These are phyloP conservation scores for Apocrypta bakeri DNA, from an alignment of 1,140 invertebrate species.

Conservation along the genomic window DNA sequence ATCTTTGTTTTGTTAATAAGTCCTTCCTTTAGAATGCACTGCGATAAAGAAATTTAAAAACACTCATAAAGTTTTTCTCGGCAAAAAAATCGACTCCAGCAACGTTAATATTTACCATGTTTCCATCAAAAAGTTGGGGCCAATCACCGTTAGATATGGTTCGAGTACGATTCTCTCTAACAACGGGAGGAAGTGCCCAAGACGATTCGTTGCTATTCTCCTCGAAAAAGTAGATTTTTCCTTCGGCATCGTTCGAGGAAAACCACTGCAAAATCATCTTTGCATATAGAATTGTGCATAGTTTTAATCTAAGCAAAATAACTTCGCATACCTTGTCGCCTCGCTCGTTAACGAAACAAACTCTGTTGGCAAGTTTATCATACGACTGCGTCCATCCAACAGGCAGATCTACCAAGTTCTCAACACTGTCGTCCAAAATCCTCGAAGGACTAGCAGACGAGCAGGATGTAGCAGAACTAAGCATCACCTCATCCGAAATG, in stretches of 20 bases:
- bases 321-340: conserved; percentile 61
- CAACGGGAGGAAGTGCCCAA: conserved; percentile 76
- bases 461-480: conserved; percentile 55
- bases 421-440: conserved; percentile 49
- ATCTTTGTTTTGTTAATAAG: conserved; percentile 81
- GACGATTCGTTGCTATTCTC: conserved; percentile 78
- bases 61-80: neutral
- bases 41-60: conserved; percentile 2
- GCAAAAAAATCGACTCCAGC: neutral
- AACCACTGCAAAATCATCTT: conserved; percentile 76
- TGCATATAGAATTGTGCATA: neutral
- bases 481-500: conserved; percentile 59
- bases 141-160: conserved; percentile 61
- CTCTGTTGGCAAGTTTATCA: conserved; percentile 60
- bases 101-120: conserved; percentile 65
- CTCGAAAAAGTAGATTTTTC: conserved; percentile 79
- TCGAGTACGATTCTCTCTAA: conserved; percentile 47
- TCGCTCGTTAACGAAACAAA: conserved; percentile 63
- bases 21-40: conserved; percentile 77
- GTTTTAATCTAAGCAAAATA: conserved; percentile 29
- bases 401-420: conserved; percentile 62
- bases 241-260: conserved; percentile 76
- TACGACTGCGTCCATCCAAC: conserved; percentile 64
- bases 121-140: conserved; percentile 72
- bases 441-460: conserved; percentile 54